These are phyloP conservation scores for Panagrolaimus sp. DNA, from an alignment of 1,140 invertebrate genomes.

Conservation along the genomic window DNA sequence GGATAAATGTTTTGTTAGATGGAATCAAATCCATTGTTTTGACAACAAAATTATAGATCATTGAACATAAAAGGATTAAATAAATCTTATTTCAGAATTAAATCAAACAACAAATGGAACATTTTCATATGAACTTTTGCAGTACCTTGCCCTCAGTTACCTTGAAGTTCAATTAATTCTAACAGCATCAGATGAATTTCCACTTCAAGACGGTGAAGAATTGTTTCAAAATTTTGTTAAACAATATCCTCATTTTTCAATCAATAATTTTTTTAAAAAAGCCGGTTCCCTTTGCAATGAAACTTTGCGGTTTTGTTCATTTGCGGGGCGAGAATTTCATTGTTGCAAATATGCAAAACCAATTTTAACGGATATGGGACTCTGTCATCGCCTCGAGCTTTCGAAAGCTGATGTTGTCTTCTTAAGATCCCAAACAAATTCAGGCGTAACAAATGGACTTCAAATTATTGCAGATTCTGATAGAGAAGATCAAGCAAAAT, in stretches of 20 bases:
- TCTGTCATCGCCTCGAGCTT: slow-evolving; percentile 46
- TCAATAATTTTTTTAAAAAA: slow-evolving; percentile 51
- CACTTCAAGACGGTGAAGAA: too few relatives aligned
- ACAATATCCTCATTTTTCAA: slow-evolving; percentile 40
- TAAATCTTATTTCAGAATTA: too few relatives aligned
- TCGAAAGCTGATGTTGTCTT: slow-evolving; percentile 34
- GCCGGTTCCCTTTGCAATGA: slow-evolving; percentile 47
- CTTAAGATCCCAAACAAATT: slow-evolving; percentile 42
- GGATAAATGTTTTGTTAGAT: too few relatives aligned
- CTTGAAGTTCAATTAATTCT: neutral
- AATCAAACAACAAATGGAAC: slow-evolving; percentile 38
- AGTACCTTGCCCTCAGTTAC: slow-evolving; percentile 36
- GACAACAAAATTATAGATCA: too few relatives aligned
- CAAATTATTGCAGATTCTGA: slow-evolving; percentile 56
- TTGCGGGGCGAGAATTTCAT: slow-evolving; percentile 49
- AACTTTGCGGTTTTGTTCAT: slow-evolving; percentile 47
- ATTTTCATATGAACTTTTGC: slow-evolving; percentile 41
- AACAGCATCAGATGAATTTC: too few relatives aligned
- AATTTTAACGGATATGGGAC: slow-evolving; percentile 52
- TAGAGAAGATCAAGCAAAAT: slow-evolving; percentile 48
- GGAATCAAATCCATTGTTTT: too few relatives aligned
- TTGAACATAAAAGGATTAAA: too few relatives aligned
- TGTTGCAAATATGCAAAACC: slow-evolving; percentile 50
- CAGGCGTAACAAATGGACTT: slow-evolving; percentile 52
- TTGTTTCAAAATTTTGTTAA: slow-evolving; percentile 24